Percentiles rank a stretch among this genome's conserved stretches.
These are phyloP conservation scores for Altica lythri DNA, from an alignment of 2,888 invertebrate genomes.

Conservation along the genomic window DNA sequence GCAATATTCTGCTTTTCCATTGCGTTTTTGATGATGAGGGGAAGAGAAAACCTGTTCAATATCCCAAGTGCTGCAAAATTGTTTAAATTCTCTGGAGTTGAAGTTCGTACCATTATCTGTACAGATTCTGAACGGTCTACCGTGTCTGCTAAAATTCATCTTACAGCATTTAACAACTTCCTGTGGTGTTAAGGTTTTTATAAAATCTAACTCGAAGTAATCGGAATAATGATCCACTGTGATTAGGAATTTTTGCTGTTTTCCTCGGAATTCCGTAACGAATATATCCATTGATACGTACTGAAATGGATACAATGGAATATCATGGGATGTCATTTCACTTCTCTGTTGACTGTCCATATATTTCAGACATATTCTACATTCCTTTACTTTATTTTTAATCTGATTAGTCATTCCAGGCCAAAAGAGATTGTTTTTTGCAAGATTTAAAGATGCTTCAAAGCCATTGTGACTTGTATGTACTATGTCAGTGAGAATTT, in stretches of 20 bases:
- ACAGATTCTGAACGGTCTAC: too few species aligned
- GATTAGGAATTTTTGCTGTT: not conserved
- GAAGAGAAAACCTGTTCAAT: too few species aligned
- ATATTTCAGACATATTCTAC: not conserved
- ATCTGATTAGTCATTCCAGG: not conserved
- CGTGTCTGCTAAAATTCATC: conserved; percentile 1
- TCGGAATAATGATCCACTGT: not conserved
- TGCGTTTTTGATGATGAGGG: not conserved
- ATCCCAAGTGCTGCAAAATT: not conserved
- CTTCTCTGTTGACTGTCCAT: too few species aligned
- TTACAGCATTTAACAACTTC: not conserved
- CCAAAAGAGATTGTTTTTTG: conserved; percentile 1
- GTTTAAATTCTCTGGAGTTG: not conserved
- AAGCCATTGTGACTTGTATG: not conserved
- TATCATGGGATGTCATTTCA: too few species aligned
- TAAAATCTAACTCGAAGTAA: too few species aligned
- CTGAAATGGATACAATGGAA: not conserved
- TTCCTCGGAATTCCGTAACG: not conserved
- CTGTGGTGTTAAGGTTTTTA: not conserved
- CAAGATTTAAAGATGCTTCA: not conserved
- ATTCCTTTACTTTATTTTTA: not conserved
- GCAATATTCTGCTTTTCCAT: not conserved
- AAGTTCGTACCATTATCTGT: too few species aligned
- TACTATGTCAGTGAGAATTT: not conserved
- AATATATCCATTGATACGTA: too few species aligned